Evolutionary conservation across 2,888 invertebrate species (phyloP).

Genomic region (Cephalotes varians): DNA sequence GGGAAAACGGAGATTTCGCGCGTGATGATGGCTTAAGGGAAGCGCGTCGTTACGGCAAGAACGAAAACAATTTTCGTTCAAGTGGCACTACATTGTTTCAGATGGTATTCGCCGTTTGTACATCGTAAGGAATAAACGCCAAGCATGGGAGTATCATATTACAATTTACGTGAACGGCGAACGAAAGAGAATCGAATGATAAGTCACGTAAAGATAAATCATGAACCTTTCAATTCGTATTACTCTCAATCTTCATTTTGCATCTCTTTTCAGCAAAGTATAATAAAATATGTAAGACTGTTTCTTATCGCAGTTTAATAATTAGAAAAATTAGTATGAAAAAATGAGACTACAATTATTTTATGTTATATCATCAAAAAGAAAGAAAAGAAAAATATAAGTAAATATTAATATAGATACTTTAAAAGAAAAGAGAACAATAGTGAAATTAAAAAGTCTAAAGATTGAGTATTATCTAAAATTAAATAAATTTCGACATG

Average conservation of each 20-base stretch:
- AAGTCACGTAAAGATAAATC: not conserved
- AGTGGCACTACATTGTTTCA: slow-evolving; percentile 29
- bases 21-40: slow-evolving; percentile 45
- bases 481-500: not conserved
- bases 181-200: not conserved
- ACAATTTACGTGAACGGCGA: not conserved
- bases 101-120: slow-evolving; percentile 15
- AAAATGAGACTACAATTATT: not conserved
- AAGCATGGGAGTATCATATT: not conserved
- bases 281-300: not conserved
- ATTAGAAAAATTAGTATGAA: not conserved
- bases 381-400: not conserved
- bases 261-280: not conserved
- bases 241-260: not conserved
- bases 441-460: not conserved
- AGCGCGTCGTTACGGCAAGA: slow-evolving; percentile 46
- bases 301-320: not conserved
- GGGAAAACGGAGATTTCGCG: slow-evolving; percentile 37
- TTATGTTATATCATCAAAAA: not conserved
- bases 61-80: slow-evolving; percentile 45
- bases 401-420: not conserved
- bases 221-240: not conserved
- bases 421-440: not conserved
- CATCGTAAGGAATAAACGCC: slow-evolving; percentile 18
- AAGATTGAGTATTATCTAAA: not conserved